Evolutionary conservation across 2,888 invertebrate species (phyloP).

Genomic region (Lepidochitona cinerea): DNA sequence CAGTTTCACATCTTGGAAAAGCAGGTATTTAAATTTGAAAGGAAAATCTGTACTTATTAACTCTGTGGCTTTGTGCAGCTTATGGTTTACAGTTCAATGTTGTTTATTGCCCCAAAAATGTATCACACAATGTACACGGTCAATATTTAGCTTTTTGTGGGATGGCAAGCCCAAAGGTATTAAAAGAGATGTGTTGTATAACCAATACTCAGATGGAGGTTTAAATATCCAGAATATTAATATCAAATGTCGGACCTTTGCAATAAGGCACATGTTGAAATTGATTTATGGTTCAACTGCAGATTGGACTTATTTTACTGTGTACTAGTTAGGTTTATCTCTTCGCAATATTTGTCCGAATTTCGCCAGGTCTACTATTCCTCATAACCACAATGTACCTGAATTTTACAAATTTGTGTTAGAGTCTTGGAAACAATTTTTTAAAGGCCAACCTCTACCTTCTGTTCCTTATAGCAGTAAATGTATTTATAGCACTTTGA

Average conservation of each 20-base stretch:
- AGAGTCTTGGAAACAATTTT: not conserved
- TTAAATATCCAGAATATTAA: not conserved
- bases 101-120: not conserved
- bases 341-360: not conserved
- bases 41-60: not conserved
- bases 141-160: not conserved
- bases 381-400: not conserved
- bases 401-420: not conserved
- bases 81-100: not conserved
- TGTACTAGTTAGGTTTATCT: not conserved
- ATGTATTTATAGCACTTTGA: not conserved
- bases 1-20: not conserved
- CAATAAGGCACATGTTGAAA: not conserved
- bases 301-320: not conserved
- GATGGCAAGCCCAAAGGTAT: not conserved
- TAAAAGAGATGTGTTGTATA: not conserved
- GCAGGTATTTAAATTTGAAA: not conserved
- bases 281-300: not conserved
- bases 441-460: not conserved
- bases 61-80: not conserved
- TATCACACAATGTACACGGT: not conserved
- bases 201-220: not conserved
- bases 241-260: not conserved
- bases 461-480: not conserved
- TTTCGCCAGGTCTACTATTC: not conserved